Evolutionary conservation across 2,888 invertebrate species (phyloP).

Genomic region (Sisyra nigra): DNA sequence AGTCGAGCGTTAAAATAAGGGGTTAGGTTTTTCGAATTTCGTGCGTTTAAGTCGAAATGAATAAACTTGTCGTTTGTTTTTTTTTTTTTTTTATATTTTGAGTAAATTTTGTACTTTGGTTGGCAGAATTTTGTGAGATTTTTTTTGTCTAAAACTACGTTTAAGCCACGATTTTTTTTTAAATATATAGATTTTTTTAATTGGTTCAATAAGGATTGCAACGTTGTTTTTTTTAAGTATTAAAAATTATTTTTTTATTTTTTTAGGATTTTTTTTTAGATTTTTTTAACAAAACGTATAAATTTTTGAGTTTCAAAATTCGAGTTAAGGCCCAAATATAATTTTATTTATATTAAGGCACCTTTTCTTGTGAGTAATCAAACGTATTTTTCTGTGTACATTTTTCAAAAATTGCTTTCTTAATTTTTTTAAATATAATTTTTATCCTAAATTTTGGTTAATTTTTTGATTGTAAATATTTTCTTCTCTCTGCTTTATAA

Average conservation of each 20-base stretch:
- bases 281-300: slow-evolving; percentile 8
- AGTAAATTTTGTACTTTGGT: slow-evolving; percentile 4
- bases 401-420: slow-evolving; percentile 5
- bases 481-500: background rate
- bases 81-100: no score
- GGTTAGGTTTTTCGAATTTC: no score
- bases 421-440: slow-evolving; percentile 1
- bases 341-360: slow-evolving; percentile 7
- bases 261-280: slow-evolving; percentile 1
- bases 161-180: slow-evolving; percentile 2
- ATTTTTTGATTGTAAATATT: slow-evolving; percentile 4
- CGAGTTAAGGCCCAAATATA: slow-evolving; percentile 8
- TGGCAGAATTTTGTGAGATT: slow-evolving; percentile 1
- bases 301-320: slow-evolving; percentile 6
- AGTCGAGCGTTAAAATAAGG: no score
- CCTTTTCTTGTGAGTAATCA: slow-evolving; percentile 3
- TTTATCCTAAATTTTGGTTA: background rate
- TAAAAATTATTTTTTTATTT: background rate
- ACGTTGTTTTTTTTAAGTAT: background rate
- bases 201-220: no score
- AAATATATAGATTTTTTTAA: no score
- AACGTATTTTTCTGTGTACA: slow-evolving; percentile 3
- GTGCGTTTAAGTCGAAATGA: no score
- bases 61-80: no score
- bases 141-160: slow-evolving; percentile 3